Base-by-base conservation (phyloP, 2,113 vertebrate species). In the Boulengeromyrus knoepffleri region DNA sequence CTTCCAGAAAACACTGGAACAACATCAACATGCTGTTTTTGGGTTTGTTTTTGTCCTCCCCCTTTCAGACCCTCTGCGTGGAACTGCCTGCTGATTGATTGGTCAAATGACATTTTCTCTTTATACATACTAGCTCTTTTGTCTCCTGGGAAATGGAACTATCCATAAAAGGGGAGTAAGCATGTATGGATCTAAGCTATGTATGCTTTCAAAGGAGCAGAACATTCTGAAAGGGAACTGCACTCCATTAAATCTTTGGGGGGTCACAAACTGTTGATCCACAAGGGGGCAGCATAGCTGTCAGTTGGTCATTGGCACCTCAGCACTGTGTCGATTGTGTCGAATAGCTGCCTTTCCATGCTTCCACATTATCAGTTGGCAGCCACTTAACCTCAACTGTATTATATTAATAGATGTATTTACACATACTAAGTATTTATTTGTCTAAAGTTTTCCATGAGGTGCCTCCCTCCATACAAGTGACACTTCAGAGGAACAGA, bases 321-420 rank as follows among this genome's bases (percentile, higher is more conserved):
- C 45, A 85, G 9, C 45, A 85, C 74, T 80, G 83, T 85, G 83
- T 85, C 15, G 77, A 24, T 6, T 83, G 19, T 46, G 45, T 46
- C 42, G 15, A 46, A 42, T 47, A 46, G 83, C 42, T 85, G 83
- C 83, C 83, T 85, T 85, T 85, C 46, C 83, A 85, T 46, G 83
- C 83, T 85, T 80, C 74, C 74, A 80, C 74, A 80, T 80, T 80
- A 10, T 46, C 21, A n/a, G 42, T 85, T 85, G 83, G 45, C 24
- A 45, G 45, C 45, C 83, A 85, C 7, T n/a, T 84, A 84, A 84
- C 83, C 83, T 85, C 83, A 85, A 24, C 83, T 85, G 83, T 85
- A 85, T 47, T 46, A 85, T 85, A 85, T 47, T 85, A 47, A 47
- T 47, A 85, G 21, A 85, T 85, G 9, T 47, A 85, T n/a, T 45